A percentile compares a stretch with the other conserved stretches of the same genome.
These are phyloP conservation scores for Alviniconcha strummeri DNA, from an alignment of 2,888 invertebrate genomes.

Conservation along the genomic window DNA sequence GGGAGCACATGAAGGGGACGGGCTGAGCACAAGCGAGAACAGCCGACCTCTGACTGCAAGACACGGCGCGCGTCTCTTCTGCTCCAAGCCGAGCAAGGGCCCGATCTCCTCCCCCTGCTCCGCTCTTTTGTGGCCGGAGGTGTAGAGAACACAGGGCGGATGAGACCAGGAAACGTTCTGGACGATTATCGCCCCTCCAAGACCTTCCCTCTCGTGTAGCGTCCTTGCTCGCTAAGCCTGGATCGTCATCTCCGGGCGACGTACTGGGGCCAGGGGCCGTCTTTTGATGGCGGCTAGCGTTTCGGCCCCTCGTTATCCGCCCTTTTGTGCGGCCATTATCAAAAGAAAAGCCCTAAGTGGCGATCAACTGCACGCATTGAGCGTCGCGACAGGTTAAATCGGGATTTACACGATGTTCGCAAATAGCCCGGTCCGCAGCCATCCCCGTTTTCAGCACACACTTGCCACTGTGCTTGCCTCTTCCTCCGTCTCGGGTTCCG, in stretches of 20 bases:
- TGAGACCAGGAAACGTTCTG: conserved; percentile 16
- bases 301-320: conserved; percentile 30
- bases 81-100: not conserved
- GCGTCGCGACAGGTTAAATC: conserved; percentile 22
- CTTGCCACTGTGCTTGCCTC: not conserved
- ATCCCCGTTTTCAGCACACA: not conserved
- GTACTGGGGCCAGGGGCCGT: conserved; percentile 12
- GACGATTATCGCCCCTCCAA: conserved; percentile 22
- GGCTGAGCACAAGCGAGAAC: conserved; percentile 7
- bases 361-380: conserved; percentile 33
- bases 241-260: not conserved
- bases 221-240: not conserved
- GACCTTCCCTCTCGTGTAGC: conserved; percentile 8
- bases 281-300: conserved; percentile 38
- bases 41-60: not conserved
- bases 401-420: conserved; percentile 34
- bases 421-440: conserved; percentile 4
- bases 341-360: conserved; percentile 41
- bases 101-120: conserved; percentile 1
- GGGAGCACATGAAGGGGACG: not conserved
- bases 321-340: conserved; percentile 35
- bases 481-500: not conserved
- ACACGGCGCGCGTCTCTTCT: not conserved
- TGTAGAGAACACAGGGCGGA: conserved; percentile 2
- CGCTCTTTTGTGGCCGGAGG: conserved; percentile 1